These are phyloP conservation scores for Microtus pennsylvanicus DNA, from an alignment of 2,113 vertebrate genomes.

Conservation along the genomic window DNA sequence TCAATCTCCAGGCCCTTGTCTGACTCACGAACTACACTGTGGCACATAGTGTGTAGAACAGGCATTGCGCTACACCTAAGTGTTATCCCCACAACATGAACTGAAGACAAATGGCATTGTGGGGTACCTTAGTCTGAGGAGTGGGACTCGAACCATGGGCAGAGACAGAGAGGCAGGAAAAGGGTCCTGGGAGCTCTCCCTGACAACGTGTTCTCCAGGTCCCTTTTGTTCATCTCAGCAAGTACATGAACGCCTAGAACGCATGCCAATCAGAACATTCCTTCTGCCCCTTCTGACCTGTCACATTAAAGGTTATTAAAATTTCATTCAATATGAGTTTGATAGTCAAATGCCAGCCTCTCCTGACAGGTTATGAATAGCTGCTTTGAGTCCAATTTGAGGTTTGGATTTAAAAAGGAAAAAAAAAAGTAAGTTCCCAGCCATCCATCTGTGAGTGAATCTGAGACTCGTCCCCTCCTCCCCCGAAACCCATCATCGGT, in stretches of 20 bases:
- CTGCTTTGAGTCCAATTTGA: constrained; percentile 63
- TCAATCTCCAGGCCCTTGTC: too few species aligned
- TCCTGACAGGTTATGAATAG: constrained; percentile 75
- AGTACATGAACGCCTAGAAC: rapidly evolving
- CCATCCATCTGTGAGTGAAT: constrained; percentile 55
- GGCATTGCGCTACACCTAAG: too few species aligned
- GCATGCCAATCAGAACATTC: rapidly evolving
- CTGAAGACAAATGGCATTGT: rapidly evolving
- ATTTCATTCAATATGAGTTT: constrained; percentile 19
- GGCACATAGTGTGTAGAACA: too few species aligned
- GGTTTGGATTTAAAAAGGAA: constrained; percentile 68
- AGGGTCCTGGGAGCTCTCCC: background rate
- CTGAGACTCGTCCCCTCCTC: background rate
- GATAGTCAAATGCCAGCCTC: constrained; percentile 63
- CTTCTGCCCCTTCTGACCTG: background rate
- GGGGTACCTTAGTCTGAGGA: background rate
- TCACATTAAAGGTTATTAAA: constrained; percentile 52
- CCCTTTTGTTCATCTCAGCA: background rate
- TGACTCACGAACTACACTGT: too few species aligned
- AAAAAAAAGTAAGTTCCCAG: constrained; percentile 1
- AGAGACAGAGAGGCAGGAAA: background rate
- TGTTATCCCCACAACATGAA: rapidly evolving
- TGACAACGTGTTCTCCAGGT: rapidly evolving
- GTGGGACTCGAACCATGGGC: rapidly evolving
- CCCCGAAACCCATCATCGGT: background rate